Evolutionary conservation across 2,113 vertebrate genomes (phyloP), one percentile per base, ranked within the genome.

Genomic region (Ancistrus triradiatus): DNA sequence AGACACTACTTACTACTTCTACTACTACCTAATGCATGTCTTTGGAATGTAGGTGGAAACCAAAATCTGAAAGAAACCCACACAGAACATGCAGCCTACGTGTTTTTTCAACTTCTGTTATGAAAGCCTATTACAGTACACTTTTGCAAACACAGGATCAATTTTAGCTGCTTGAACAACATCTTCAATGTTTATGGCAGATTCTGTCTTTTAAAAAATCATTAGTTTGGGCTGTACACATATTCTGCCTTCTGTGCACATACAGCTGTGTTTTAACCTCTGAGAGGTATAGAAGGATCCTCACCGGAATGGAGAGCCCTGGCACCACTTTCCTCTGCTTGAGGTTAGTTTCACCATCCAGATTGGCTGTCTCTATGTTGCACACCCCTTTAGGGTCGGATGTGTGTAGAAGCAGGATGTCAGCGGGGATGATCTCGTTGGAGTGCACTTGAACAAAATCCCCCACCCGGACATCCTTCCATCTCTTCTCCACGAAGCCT

Each of bases 321-420:
- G 79, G 48, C 57, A 87, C 69, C 6, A 59, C 72, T 47, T 28
- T 83, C 55, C 92, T 90, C 73, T 94, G 93, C n/a, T 95, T 98
- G 19, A 97, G 90, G 83, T 93, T 98, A 51, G 91, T 96, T 78
- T 98, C 96, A 31, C 95, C 95, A 0, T 98, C 96, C 3, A 98
- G 83, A 75, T 86, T 97, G 78, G 93, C 82, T 0, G 93, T 98
- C 65, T 98, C 93, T 51, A 96, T 78, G 80, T 90, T 86, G 76
- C 95, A 98, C 76, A 92, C 79, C 0, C 92, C 85, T 0, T 82
- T 90, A 67, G 85, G 90, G 68, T 96, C 91, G 0, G 95, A 94
- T 48, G 92, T 93, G 42, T 89, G 69, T 22, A 98, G 83, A 42
- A 98, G 88, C 3, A 98, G 88, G 15, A 95, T 90, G 44, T 98